A percentile compares a stretch with the other conserved stretches of the same genome.
These are phyloP conservation scores for Ciconia nigra DNA, from an alignment of 2,797 vertebrate genomes.

Conservation along the genomic window DNA sequence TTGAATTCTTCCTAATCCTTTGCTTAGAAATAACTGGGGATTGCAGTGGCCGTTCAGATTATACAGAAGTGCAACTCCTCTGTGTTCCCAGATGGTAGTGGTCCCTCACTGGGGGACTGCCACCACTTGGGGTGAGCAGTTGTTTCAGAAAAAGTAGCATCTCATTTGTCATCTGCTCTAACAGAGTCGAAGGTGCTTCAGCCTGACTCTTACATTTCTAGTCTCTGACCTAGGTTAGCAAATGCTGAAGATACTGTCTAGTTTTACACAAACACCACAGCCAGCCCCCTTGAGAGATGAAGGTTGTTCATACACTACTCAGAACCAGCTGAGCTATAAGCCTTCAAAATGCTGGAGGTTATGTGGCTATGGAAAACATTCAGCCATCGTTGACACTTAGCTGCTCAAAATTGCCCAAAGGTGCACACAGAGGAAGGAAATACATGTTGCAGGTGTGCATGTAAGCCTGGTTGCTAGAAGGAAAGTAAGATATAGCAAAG, in stretches of 20 bases:
- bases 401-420: neutral
- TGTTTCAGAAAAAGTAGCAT: neutral
- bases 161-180: neutral
- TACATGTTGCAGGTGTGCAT: fast-evolving
- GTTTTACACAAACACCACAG: neutral
- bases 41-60: neutral
- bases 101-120: neutral
- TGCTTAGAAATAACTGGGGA: neutral
- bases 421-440: neutral
- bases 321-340: neutral
- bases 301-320: fast-evolving
- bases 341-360: neutral
- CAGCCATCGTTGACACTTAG: fast-evolving
- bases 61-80: neutral
- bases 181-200: neutral
- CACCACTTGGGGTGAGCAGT: neutral
- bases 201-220: neutral
- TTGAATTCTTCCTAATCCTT: neutral
- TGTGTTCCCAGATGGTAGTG: neutral
- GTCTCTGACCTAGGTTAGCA: neutral
- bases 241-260: neutral
- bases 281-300: neutral
- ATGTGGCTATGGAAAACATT: neutral
- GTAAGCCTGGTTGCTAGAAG: neutral
- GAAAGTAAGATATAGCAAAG: neutral